Evolutionary conservation across 1,140 invertebrate species (phyloP).

Genomic region (Drosophila bocki): DNA sequence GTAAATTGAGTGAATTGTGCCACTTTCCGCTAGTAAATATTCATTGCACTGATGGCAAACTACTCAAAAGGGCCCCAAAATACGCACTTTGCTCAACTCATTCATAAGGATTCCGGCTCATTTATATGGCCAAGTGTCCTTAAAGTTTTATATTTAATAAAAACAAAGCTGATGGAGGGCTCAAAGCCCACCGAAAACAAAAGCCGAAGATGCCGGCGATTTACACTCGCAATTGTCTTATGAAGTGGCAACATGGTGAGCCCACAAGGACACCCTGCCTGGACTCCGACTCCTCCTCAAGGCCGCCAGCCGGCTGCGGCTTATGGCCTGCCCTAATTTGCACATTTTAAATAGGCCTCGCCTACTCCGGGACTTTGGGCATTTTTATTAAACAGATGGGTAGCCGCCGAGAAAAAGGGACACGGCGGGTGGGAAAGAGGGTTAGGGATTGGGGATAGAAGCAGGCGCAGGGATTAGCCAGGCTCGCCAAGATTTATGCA

Average conservation of each 20-base stretch:
- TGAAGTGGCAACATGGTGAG: slow-evolving; percentile 69
- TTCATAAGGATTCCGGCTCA: slow-evolving; percentile 28
- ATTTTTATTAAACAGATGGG: slow-evolving; percentile 71
- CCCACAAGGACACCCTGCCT: background rate
- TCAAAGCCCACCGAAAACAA: slow-evolving; percentile 21
- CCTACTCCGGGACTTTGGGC: slow-evolving; percentile 22
- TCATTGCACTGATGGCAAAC: slow-evolving; percentile 25
- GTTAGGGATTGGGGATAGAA: background rate
- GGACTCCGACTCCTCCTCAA: slow-evolving; percentile 7
- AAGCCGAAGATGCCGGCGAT: slow-evolving; percentile 47
- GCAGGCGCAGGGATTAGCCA: slow-evolving; percentile 58
- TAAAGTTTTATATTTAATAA: slow-evolving; percentile 67
- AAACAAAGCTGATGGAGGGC: slow-evolving; percentile 37
- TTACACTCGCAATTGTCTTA: slow-evolving; percentile 77
- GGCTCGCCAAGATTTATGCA: slow-evolving; percentile 74
- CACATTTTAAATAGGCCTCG: slow-evolving; percentile 78
- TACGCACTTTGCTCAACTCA: slow-evolving; percentile 18
- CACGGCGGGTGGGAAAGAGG: background rate
- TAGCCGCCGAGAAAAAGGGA: slow-evolving; percentile 10
- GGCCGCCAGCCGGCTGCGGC: slow-evolving; percentile 52
- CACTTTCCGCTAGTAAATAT: slow-evolving; percentile 31
- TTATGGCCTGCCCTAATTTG: slow-evolving; percentile 78
- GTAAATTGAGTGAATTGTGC: slow-evolving; percentile 22
- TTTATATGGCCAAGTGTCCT: slow-evolving; percentile 43
- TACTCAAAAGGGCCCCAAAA: slow-evolving; percentile 6